These are phyloP conservation scores for Euplagia quadripunctaria DNA, from an alignment of 2,888 invertebrate species.

Conservation along the genomic window DNA sequence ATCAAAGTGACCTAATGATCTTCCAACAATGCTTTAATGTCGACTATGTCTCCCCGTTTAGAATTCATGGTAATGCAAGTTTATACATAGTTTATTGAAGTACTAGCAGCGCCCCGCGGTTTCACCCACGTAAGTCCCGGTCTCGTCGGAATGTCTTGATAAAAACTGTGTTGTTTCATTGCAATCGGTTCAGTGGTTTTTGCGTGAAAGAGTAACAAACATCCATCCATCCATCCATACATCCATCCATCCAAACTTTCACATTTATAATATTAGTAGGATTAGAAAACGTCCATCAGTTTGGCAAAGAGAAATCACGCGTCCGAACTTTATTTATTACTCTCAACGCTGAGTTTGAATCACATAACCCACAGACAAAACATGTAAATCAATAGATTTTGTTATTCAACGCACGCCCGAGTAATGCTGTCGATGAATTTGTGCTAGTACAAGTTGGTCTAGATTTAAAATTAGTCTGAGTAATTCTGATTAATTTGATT, in stretches of 20 bases:
- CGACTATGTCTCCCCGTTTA: neutral
- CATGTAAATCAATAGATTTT: slow-evolving; percentile 17
- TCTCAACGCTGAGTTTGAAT: slow-evolving; percentile 1
- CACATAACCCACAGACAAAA: slow-evolving; percentile 9
- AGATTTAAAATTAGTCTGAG: slow-evolving; percentile 28
- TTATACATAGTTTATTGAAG: neutral
- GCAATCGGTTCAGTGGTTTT: too few relatives aligned
- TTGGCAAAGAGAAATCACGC: neutral
- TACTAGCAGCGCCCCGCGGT: too few relatives aligned
- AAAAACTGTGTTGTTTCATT: too few relatives aligned
- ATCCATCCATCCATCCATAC: too few relatives aligned
- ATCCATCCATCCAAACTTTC: too few relatives aligned
- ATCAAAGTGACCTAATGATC: neutral
- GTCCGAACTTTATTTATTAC: neutral
- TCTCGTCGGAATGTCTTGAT: too few relatives aligned
- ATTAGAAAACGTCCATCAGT: slow-evolving; percentile 1
- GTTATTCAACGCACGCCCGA: slow-evolving; percentile 42
- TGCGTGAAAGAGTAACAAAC: too few relatives aligned
- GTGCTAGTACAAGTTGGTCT: slow-evolving; percentile 29
- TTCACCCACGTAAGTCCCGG: too few relatives aligned
- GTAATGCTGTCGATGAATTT: slow-evolving; percentile 41
- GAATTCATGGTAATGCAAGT: neutral
- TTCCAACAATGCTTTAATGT: neutral
- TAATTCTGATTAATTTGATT: neutral
- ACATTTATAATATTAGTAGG: too few relatives aligned